Evolutionary conservation across 2,888 invertebrate species (phyloP).

Genomic region (Lepidocyrtinus sp.): DNA sequence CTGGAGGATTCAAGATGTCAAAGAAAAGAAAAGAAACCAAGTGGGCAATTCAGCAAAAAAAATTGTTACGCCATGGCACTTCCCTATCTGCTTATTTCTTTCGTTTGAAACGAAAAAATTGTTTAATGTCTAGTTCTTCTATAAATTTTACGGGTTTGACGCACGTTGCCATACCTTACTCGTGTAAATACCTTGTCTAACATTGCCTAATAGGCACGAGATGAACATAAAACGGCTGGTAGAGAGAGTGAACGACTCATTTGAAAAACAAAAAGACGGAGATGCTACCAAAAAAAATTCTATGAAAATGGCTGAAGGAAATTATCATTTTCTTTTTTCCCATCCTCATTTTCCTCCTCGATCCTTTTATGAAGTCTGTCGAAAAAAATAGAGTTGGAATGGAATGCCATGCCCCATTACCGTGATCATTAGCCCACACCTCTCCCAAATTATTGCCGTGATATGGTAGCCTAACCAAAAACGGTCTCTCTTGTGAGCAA

Average conservation of each 20-base stretch:
- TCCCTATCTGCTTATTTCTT: background rate
- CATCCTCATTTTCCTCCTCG: constrained; percentile 22
- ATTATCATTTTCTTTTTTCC: constrained; percentile 46
- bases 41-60: constrained; percentile 41
- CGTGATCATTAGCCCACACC: constrained; percentile 61
- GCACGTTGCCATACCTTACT: no score
- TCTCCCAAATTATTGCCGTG: constrained; percentile 48
- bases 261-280: background rate
- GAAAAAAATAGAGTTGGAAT: constrained; percentile 44
- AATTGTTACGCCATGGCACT: background rate
- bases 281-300: no score
- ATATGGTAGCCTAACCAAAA: constrained; percentile 29
- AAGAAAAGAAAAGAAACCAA: constrained; percentile 44
- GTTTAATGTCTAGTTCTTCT: no score
- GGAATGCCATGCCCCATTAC: constrained; percentile 61
- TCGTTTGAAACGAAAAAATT: background rate
- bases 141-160: no score
- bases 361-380: constrained; percentile 23
- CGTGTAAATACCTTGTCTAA: no score
- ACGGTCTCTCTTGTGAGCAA: no score
- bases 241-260: no score
- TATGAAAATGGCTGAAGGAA: constrained; percentile 55
- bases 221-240: no score
- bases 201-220: no score
- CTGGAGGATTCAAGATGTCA: constrained; percentile 55